Base-by-base conservation (phyloP, 2,797 vertebrate genomes). In the Dryobates pubescens region DNA sequence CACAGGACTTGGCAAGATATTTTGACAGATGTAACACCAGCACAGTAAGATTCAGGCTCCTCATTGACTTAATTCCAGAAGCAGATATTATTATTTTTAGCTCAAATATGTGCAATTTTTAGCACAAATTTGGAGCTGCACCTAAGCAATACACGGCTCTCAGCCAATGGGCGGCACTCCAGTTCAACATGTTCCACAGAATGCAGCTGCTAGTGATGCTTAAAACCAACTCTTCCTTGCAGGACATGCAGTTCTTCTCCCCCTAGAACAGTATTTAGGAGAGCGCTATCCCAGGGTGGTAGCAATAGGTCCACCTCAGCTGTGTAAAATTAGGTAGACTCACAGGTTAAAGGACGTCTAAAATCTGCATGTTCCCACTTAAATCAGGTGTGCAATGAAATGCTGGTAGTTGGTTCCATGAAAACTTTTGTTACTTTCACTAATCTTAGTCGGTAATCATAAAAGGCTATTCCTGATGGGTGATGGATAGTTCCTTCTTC, bases 31-130 rank as follows among this genome's bases (percentile, higher is more conserved):
- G 41, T 82, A 77, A 91, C n/a, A 73, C 53, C 29, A 58, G 80
- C 92, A 92, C 69, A 79, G 69, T 91, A 80, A 64, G 63, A 94
- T 70, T 84, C 18, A 41, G 75, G 58, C 18, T 93, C 30, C 24
- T 90, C 32, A 82, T 90, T 95, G 92, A 87, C 38, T 85, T 88
- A 18, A 72, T 81, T 96, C 54, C 77, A 92, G 93, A 96, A 93
- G 62, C 90, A 57, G 64, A 75, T 43, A 12, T 69, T 76, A 30
- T 73, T 80, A 17, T 34, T 57, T 69, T 78, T 68, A 86, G 29
- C 15, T 68, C 87, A 85, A 95, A 75, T 67, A 77, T 5, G 4
- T 78, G 70, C 26, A 29, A 59, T 80, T 69, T 89, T 89, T 85
- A 91, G 64, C 11, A 32, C 53, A 73, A 95, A 69, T 82, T 47